Percentiles rank a stretch among this genome's conserved stretches.
phyloP scores from a whole-genome alignment of 2,888 invertebrate species.

The Leucania comma region DNA sequence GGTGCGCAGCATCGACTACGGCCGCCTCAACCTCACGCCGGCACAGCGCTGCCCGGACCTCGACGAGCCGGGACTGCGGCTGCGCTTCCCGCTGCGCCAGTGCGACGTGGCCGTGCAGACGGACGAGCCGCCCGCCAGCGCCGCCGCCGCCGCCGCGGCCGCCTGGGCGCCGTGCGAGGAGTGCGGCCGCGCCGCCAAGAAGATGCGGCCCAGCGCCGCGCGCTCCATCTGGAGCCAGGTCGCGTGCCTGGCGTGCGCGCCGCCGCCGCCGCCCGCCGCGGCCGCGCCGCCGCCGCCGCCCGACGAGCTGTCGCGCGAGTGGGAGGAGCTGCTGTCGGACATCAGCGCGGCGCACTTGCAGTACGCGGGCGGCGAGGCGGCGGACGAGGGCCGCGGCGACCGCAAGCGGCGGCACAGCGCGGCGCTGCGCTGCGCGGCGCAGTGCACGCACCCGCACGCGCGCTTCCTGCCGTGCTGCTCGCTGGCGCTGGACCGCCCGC shows the following conservation, averaged over 20 bases:
- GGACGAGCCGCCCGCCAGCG: constrained; percentile 65
- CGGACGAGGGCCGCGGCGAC: constrained; percentile 77
- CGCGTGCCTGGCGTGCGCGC: constrained; percentile 75
- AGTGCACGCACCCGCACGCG: constrained; percentile 84
- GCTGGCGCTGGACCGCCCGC: constrained; percentile 82
- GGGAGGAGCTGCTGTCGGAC: constrained; percentile 91
- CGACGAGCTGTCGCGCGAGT: constrained; percentile 91
- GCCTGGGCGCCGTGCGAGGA: constrained; percentile 79
- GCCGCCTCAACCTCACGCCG: constrained; percentile 79
- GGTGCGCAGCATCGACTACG: constrained; percentile 82
- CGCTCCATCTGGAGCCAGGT: constrained; percentile 73
- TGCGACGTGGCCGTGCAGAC: constrained; percentile 82
- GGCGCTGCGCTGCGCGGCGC: constrained; percentile 78
- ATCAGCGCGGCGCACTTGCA: constrained; percentile 90
- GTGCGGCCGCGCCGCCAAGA: constrained; percentile 83
- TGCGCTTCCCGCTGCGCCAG: constrained; percentile 92
- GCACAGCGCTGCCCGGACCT: constrained; percentile 81
- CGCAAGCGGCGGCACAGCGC: constrained; percentile 91
- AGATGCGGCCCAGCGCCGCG: constrained; percentile 80
- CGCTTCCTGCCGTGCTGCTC: constrained; percentile 89
- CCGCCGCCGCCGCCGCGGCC: constrained; percentile 63
- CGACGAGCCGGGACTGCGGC: constrained; percentile 88
- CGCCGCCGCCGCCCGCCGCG: constrained; percentile 37
- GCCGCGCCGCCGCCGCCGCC: constrained; percentile 71
- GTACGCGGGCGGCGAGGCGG: constrained; percentile 80